Evolutionary conservation across 1,140 invertebrate genomes (phyloP), one percentile per base, ranked within the genome.

Genomic region (Mya arenaria): DNA sequence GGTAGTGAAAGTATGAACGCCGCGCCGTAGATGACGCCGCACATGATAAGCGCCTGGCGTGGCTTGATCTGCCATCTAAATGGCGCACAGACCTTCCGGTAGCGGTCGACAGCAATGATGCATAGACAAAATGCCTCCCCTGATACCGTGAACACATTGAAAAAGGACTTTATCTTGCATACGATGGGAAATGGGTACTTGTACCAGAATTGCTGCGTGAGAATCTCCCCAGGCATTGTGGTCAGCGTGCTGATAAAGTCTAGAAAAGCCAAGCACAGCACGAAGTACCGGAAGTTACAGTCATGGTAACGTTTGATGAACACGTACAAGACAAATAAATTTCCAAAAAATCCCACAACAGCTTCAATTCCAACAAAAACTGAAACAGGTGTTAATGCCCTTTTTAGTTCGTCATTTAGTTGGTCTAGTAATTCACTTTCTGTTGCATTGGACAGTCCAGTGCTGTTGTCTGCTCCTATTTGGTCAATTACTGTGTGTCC

Each of bases 221-320:
- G 55, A n/a, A 87, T 84, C 56, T 88, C 87, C 6, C 84, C 86
- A 32, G 87, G 85, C n/a, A 88, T 85, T 28, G 82, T 83, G 1
- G 86, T 74, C 23, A 78, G 52, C 39, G 82, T 84, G 65, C 84
- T 84, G 23, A 84, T 58, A 10, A 88, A 60, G 55, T 88, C 87
- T 23, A 85, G 78, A 4, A 85, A 28, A 5, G 84, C 85, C 41
- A 88, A 44, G 19, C 77, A 83, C 36, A 87, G 75, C 3, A 85
- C 77, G 69, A 84, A 88, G 41, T 78, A 69, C 4, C 71, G 55
- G 36, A 80, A 83, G 36, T 82, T 88, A 30, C 79, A 77, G 19
- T 52, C 56, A 13, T 80, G 68, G 19, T 80, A 41, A 41, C 82
- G 68, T 8, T 63, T 63, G n/a, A 69, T 44, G 69, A 87, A 86